A percentile compares a stretch with the other conserved stretches of the same genome.
phyloP scores from a whole-genome alignment of 2,113 vertebrate species.

The Thamnaconus septentrionalis region DNA sequence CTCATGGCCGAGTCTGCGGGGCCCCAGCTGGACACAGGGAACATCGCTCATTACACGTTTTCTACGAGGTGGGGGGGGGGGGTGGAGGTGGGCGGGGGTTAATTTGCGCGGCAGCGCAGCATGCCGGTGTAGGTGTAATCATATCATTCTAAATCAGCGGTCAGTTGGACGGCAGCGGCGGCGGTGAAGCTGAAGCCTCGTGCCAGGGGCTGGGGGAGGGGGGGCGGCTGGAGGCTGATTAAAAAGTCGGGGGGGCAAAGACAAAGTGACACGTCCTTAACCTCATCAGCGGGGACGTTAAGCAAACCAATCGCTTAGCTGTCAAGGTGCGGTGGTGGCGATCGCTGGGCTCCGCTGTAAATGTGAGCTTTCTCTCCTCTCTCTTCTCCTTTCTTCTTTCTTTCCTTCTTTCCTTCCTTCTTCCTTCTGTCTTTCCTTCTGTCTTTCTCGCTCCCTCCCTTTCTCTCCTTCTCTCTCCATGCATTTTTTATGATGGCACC shows the following conservation, averaged over 20 bases:
- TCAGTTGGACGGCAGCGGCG: conserved; percentile 63
- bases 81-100: conserved; percentile 36
- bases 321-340: conserved; percentile 54
- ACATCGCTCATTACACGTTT: conserved; percentile 80
- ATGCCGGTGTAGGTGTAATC: conserved; percentile 79
- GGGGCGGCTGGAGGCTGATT: conserved; percentile 52
- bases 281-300: conserved; percentile 66
- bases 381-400: no score
- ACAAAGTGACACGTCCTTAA: conserved; percentile 74
- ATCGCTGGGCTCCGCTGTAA: conserved; percentile 21
- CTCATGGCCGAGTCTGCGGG: conserved; percentile 75
- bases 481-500: conserved; percentile 73
- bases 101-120: conserved; percentile 29
- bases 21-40: conserved; percentile 78
- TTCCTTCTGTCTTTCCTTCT: no score
- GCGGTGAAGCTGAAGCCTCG: no score
- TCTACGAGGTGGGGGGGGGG: conserved; percentile 33
- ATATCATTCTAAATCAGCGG: conserved; percentile 71
- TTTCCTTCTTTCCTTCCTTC: no score
- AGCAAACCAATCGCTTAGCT: conserved; percentile 50
- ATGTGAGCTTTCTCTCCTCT: conserved; percentile 28
- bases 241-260: conserved; percentile 58
- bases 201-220: conserved; percentile 45
- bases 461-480: conserved; percentile 31
- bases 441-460: no score